These are phyloP conservation scores for Chironomus riparius DNA, from an alignment of 2,888 invertebrate species.

Conservation along the genomic window DNA sequence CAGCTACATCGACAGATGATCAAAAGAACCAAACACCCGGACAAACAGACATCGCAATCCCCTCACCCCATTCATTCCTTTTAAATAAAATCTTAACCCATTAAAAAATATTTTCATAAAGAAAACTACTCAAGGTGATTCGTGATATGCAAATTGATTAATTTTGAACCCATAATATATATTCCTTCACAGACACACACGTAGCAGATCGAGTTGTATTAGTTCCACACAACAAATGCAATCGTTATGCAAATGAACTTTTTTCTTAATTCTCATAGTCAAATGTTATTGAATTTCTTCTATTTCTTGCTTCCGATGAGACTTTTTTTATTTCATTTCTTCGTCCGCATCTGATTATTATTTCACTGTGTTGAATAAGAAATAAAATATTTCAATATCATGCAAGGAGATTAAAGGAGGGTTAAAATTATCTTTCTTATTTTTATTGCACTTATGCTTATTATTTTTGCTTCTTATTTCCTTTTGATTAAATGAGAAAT, in stretches of 20 bases:
- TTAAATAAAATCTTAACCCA: background rate
- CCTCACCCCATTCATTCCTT: too few relatives aligned
- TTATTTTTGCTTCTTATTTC: background rate
- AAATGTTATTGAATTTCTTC: background rate
- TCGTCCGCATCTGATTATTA: too few relatives aligned
- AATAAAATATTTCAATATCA: too few relatives aligned
- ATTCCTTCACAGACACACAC: background rate
- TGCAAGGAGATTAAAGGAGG: too few relatives aligned
- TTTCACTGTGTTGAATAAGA: too few relatives aligned
- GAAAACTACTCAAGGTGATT: constrained; percentile 25
- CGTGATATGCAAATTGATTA: constrained; percentile 25
- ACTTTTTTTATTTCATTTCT: background rate
- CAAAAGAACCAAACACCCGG: too few relatives aligned
- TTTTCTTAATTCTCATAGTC: background rate
- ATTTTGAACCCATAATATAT: background rate
- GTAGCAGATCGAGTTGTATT: too few relatives aligned
- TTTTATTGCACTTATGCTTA: too few relatives aligned
- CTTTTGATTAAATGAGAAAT: background rate
- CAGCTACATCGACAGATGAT: too few relatives aligned
- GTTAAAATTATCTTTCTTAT: too few relatives aligned
- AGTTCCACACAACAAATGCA: background rate
- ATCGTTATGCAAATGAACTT: background rate
- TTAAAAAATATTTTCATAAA: background rate
- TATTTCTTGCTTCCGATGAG: background rate
- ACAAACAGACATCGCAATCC: too few relatives aligned